Evolutionary conservation across 2,113 vertebrate species (phyloP).

Genomic region (Osmerus mordax): DNA sequence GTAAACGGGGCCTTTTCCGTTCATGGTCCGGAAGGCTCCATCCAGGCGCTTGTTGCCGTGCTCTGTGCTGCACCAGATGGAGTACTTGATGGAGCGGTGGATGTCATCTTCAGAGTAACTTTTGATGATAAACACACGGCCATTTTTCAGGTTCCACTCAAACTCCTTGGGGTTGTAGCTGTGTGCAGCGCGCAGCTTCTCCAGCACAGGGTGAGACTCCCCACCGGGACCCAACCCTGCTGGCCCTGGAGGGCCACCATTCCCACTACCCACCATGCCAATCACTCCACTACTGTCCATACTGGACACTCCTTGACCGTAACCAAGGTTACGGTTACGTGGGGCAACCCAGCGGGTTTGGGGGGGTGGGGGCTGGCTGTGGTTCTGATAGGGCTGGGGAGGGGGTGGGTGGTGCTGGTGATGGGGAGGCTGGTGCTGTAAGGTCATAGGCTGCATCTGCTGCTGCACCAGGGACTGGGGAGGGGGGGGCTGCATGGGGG

Average conservation of each 20-base stretch:
- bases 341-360: conserved; percentile 93
- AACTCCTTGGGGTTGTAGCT: conserved; percentile 98
- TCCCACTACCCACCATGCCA: conserved; percentile 52
- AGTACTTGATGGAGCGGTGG: conserved; percentile 98
- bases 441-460: conserved; percentile 67
- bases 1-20: conserved; percentile 89
- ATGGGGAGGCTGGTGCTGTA: conserved; percentile 59
- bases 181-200: conserved; percentile 92
- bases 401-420: conserved; percentile 64
- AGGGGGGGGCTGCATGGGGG: conserved; percentile 73
- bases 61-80: conserved; percentile 98
- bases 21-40: conserved; percentile 86
- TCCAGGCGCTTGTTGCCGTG: conserved; percentile 95
- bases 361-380: conserved; percentile 74
- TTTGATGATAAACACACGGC: conserved; percentile 96
- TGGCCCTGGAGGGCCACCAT: conserved; percentile 26
- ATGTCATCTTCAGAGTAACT: conserved; percentile 98
- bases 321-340: conserved; percentile 84
- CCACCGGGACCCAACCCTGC: conserved; percentile 43
- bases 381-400: conserved; percentile 82
- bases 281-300: conserved; percentile 71
- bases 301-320: conserved; percentile 71
- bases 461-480: conserved; percentile 18
- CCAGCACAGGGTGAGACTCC: conserved; percentile 90
- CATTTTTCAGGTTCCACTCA: conserved; percentile 93